phyloP scores from a whole-genome alignment of 2,113 vertebrate species.

The Lontra canadensis region DNA sequence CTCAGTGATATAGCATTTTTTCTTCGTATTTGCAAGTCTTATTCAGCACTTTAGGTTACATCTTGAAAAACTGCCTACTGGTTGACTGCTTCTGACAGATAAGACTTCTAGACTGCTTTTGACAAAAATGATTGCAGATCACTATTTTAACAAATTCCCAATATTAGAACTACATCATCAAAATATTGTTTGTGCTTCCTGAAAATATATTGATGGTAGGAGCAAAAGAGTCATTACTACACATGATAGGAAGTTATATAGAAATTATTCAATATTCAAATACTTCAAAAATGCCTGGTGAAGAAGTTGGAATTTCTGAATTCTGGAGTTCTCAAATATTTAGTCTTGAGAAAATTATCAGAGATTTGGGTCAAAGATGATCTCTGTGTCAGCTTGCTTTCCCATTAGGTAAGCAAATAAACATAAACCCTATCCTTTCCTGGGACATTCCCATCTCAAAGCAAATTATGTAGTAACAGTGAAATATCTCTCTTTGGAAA shows the following conservation, averaged over 20 bases:
- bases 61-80: not conserved
- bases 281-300: not conserved
- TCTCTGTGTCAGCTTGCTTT: not conserved
- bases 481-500: not conserved
- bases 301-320: not conserved
- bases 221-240: not conserved
- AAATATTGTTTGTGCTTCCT: not conserved
- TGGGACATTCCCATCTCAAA: constrained; percentile 14
- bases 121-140: constrained; percentile 27
- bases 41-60: not conserved
- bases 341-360: not conserved
- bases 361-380: not conserved
- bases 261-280: not conserved
- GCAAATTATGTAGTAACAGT: not conserved
- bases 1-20: constrained; percentile 49
- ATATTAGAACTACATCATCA: not conserved
- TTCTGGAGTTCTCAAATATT: not conserved
- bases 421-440: not conserved
- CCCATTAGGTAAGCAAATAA: not conserved
- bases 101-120: constrained; percentile 45
- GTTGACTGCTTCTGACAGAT: constrained; percentile 40
- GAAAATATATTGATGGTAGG: not conserved
- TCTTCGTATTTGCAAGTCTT: constrained; percentile 8
- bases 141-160: not conserved
- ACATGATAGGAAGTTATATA: not conserved